These are phyloP conservation scores for Neolamprologus variostigma DNA, from an alignment of 2,113 vertebrate genomes.

Conservation along the genomic window DNA sequence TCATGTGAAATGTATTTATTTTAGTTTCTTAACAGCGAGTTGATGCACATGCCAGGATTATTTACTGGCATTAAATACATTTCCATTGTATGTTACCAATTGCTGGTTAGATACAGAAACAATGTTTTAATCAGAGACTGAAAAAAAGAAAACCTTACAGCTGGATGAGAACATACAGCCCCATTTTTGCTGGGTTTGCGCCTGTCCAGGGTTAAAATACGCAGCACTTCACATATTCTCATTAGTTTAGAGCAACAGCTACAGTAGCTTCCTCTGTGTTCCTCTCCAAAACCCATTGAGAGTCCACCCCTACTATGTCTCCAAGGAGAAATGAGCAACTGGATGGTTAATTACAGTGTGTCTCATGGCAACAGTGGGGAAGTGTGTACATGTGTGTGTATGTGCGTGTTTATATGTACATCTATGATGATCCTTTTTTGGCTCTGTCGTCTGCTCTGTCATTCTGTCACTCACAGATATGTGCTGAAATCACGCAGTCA, in stretches of 20 bases:
- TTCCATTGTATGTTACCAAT: background rate
- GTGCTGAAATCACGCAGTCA: background rate
- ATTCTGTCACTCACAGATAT: background rate
- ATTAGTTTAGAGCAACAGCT: background rate
- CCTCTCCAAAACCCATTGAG: slow-evolving; percentile 18
- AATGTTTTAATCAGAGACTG: background rate
- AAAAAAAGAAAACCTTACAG: background rate
- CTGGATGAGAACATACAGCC: background rate
- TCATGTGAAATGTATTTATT: slow-evolving; percentile 17
- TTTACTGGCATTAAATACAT: background rate
- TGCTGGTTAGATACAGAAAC: background rate
- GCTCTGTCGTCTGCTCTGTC: background rate
- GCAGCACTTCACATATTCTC: background rate
- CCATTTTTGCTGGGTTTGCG: background rate
- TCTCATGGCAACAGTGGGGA: slow-evolving; percentile 50
- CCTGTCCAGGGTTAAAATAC: background rate
- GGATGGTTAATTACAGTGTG: slow-evolving; percentile 57
- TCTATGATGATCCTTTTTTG: background rate
- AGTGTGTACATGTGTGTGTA: background rate
- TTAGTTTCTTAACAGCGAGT: background rate
- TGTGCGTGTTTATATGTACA: background rate
- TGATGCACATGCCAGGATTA: background rate
- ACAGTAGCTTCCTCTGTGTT: background rate
- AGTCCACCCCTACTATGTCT: slow-evolving; percentile 28
- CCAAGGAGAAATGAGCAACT: slow-evolving; percentile 45